Percentiles rank a stretch among this genome's conserved stretches.
phyloP scores from a whole-genome alignment of 2,797 vertebrate genomes.

The Prunella strophiata region DNA sequence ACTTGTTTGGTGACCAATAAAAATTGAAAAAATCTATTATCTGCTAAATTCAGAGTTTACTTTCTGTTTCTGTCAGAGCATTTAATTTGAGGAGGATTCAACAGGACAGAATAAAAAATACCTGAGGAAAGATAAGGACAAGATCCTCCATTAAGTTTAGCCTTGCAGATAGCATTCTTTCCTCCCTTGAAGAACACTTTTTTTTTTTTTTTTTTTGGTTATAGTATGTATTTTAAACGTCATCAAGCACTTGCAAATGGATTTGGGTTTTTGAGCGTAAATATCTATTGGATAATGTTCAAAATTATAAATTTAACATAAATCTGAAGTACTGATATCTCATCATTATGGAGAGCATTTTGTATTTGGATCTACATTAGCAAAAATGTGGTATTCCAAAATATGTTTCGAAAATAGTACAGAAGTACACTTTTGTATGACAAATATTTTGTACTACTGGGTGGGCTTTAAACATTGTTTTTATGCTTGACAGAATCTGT shows the following conservation, averaged over 20 bases:
- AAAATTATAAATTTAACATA: neutral
- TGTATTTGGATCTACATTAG: neutral
- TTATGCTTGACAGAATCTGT: neutral
- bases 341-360: neutral
- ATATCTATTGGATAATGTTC: neutral
- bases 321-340: neutral
- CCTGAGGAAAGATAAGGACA: neutral
- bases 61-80: neutral
- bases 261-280: neutral
- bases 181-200: neutral
- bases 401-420: neutral
- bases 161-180: neutral
- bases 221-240: neutral
- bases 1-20: neutral
- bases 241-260: neutral
- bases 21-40: neutral
- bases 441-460: neutral
- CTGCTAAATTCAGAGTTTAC: neutral
- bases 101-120: neutral
- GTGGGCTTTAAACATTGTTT: neutral
- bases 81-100: neutral
- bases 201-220: neutral
- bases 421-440: neutral
- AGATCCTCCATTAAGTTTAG: neutral
- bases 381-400: neutral